Percentiles rank a stretch among this genome's conserved stretches.
These are phyloP conservation scores for Molossus molossus DNA, from an alignment of 2,797 vertebrate species.

Conservation along the genomic window DNA sequence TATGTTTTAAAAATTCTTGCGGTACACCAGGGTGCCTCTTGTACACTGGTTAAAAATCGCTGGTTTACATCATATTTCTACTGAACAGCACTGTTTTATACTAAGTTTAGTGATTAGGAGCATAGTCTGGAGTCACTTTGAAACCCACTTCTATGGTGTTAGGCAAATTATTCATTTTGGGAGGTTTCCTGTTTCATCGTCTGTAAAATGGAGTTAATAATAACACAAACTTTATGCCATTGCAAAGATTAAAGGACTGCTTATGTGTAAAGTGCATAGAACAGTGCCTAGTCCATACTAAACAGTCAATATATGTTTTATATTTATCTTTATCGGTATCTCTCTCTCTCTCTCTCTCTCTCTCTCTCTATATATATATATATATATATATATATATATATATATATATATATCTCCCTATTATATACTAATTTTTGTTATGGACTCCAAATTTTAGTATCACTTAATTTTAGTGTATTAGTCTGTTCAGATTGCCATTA, in stretches of 20 bases:
- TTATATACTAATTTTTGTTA: neutral
- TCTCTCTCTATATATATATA: neutral
- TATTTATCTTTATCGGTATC: neutral
- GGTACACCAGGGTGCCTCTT: no score
- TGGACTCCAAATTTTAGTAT: constrained; percentile 51
- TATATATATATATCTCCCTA: neutral
- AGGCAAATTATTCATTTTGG: neutral
- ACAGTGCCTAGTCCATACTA: neutral
- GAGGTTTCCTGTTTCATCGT: neutral
- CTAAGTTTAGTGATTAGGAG: neutral
- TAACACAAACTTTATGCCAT: neutral
- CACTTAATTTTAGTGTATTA: constrained; percentile 32
- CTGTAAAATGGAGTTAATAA: constrained; percentile 39
- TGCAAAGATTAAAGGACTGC: neutral
- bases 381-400: neutral
- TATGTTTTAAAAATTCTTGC: neutral
- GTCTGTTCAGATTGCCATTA: neutral
- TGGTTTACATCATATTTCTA: constrained; percentile 1
- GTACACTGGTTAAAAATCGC: neutral
- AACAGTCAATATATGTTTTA: neutral
- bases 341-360: no score
- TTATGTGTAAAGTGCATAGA: neutral
- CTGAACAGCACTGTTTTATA: neutral
- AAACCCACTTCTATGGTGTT: neutral
- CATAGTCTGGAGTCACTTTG: neutral